phyloP scores from a whole-genome alignment of 2,797 vertebrate species.

The Spinus olivaceus region DNA sequence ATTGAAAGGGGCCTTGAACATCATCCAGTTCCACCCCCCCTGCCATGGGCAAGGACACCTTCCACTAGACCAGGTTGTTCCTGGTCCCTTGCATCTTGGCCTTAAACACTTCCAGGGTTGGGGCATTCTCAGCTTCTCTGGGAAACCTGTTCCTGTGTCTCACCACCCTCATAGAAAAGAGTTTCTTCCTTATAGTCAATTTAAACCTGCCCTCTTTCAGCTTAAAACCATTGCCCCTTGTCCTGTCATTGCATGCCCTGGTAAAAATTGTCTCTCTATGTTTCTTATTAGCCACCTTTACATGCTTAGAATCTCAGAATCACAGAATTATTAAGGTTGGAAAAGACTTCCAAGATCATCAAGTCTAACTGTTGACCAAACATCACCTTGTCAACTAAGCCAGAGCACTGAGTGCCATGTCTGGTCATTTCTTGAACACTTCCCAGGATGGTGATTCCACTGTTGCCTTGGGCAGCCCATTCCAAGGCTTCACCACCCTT shows the following conservation, averaged over 20 bases:
- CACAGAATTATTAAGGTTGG: not conserved
- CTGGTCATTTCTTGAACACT: not conserved
- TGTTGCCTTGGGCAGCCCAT: not conserved
- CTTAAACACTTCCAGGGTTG: not conserved
- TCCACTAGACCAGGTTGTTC: not conserved
- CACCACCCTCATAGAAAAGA: fast-evolving
- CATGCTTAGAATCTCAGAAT: not conserved
- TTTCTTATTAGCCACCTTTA: not conserved
- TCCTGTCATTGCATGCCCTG: not conserved
- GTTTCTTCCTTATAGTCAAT: not conserved
- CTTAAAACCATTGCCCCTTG: not conserved
- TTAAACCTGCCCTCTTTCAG: not conserved
- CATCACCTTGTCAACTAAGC: not conserved
- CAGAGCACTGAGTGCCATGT: not conserved
- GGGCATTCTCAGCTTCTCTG: not conserved
- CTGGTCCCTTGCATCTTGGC: fast-evolving
- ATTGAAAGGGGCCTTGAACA: not conserved
- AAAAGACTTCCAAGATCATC: not conserved
- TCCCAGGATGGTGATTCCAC: fast-evolving
- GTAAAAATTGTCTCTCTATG: not conserved
- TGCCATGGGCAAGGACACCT: not conserved
- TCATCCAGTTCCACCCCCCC: not conserved
- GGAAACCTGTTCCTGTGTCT: not conserved
- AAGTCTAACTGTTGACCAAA: not conserved
- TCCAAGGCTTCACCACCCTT: not conserved